Evolutionary conservation across 1,140 invertebrate genomes (phyloP), one percentile per base, ranked within the genome.

Genomic region (Apocrypta bakeri): DNA sequence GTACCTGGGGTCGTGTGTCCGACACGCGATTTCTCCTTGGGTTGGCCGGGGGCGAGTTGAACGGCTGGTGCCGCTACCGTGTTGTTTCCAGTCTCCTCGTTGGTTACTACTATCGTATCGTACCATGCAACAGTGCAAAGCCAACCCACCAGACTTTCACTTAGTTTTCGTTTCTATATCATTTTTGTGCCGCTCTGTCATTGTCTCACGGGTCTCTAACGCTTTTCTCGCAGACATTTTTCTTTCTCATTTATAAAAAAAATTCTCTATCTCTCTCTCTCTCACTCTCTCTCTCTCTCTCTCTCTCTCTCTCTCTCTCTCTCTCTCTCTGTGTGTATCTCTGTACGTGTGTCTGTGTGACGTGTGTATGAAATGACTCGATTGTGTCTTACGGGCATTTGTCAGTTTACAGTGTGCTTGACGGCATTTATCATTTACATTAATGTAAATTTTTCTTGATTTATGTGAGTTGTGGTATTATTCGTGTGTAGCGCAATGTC

Each of bases 111-210:
- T 92, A 92, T 88, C 88, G 90, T 90, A 91, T 92, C 87, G 90
- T 90, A 91, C 90, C 91, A 92, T 92, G 91, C 91, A 92, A 92
- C 91, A 92, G 87, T 92, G 91, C 91, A 92, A 92, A 92, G 90
- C 91, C 91, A 92, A 90, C 87, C 90, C 89, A 91, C 89, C 89
- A 91, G 86, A 90, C 85, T 89, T 89, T 88, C 84, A 89, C 85
- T 91, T 90, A 91, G 87, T 81, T 81, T 72, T 82, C 40, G 31
- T 48, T 77, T 76, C n/a, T 82, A n/a, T n/a, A n/a, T n/a, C n/a
- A n/a, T n/a, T 37, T 68, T 33, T 37, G 69, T n/a, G 3, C 17
- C 1, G 2, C 8, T 66, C 74, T 69, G 29, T 77, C 42, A 63
- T 63, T 77, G 29, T 77, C 69, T 29, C 31, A 6, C 33, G 31